These are phyloP conservation scores for Adelphocoris suturalis DNA, from an alignment of 2,888 invertebrate species.

Conservation along the genomic window DNA sequence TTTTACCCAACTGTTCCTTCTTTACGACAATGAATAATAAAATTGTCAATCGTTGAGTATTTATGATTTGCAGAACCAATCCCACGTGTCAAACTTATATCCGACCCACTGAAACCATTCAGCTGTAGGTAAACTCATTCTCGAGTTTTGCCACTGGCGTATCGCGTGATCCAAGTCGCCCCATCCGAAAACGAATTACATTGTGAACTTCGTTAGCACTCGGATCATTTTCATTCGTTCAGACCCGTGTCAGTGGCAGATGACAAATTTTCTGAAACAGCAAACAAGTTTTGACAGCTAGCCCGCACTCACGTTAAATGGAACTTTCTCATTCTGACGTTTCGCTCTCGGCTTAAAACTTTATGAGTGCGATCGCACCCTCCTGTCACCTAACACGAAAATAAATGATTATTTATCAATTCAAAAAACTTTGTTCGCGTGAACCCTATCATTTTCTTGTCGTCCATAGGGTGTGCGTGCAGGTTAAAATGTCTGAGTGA, in stretches of 20 bases:
- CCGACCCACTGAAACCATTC: not conserved
- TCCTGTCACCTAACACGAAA: not conserved
- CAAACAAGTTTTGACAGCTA: slow-evolving; percentile 3
- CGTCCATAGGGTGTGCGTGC: not conserved
- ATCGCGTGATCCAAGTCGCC: slow-evolving; percentile 6
- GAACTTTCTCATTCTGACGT: slow-evolving; percentile 23
- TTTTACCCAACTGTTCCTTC: too few relatives aligned
- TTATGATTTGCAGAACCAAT: too few relatives aligned
- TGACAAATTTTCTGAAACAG: slow-evolving; percentile 15
- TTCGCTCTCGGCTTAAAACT: slow-evolving; percentile 17
- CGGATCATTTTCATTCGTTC: slow-evolving; percentile 19
- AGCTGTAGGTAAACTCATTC: not conserved
- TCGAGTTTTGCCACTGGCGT: not conserved
- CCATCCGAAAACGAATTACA: not conserved
- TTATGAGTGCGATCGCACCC: slow-evolving; percentile 3
- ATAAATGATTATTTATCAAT: slow-evolving; percentile 13
- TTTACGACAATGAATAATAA: too few relatives aligned
- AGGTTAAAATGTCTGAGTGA: not conserved
- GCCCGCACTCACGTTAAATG: slow-evolving; percentile 6
- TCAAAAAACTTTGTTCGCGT: not conserved
- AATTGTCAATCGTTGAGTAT: too few relatives aligned
- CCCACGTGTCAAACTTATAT: too few relatives aligned
- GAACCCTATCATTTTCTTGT: not conserved
- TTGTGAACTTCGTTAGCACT: not conserved
- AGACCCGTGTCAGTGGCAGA: not conserved